These are phyloP conservation scores for Agriopis aurantiaria DNA, from an alignment of 2,888 invertebrate genomes.

Conservation along the genomic window DNA sequence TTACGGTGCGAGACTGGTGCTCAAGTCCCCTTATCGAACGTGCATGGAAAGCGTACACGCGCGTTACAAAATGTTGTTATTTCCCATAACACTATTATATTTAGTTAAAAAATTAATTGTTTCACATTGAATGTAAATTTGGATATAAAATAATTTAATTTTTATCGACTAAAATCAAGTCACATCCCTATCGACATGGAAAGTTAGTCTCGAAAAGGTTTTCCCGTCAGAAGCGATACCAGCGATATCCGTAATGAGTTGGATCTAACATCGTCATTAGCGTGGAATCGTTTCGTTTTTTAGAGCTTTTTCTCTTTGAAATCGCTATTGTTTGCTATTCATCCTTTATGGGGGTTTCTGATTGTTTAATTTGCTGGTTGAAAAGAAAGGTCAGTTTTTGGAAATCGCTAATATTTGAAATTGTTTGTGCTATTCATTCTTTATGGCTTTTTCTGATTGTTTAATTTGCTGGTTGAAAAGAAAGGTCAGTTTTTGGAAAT, in stretches of 20 bases:
- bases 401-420: too few species aligned
- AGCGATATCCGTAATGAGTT: slow-evolving; percentile 30
- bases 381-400: neutral
- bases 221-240: slow-evolving; percentile 27
- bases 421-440: slow-evolving; percentile 19
- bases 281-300: slow-evolving; percentile 25
- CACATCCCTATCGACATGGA: slow-evolving; percentile 25
- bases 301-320: slow-evolving; percentile 14
- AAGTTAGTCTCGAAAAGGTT: slow-evolving; percentile 25
- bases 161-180: neutral
- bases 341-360: slow-evolving; percentile 6
- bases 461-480: slow-evolving; percentile 15
- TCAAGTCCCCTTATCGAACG: too few species aligned
- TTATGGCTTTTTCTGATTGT: slow-evolving; percentile 15
- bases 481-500: neutral
- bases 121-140: too few species aligned
- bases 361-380: slow-evolving; percentile 18
- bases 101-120: too few species aligned
- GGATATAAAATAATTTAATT: too few species aligned
- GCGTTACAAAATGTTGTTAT: too few species aligned
- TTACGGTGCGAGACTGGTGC: too few species aligned
- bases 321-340: slow-evolving; percentile 24
- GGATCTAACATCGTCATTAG: slow-evolving; percentile 32
- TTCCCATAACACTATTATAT: too few species aligned
- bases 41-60: too few species aligned